These are phyloP conservation scores for Hydrolagus colliei DNA, from an alignment of 2,797 vertebrate species.

Conservation along the genomic window DNA sequence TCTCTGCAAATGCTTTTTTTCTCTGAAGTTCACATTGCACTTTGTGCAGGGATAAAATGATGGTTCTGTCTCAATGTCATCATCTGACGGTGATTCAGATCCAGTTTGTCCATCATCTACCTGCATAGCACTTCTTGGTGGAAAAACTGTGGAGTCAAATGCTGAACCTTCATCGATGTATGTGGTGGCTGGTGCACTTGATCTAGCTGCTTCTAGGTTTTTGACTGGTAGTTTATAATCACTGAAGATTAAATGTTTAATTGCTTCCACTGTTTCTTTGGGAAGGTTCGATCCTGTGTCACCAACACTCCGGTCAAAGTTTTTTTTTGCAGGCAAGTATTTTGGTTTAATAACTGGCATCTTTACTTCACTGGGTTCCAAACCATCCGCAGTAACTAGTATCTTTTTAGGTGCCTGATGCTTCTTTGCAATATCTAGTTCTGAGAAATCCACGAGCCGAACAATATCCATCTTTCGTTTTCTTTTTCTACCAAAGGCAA, in stretches of 20 bases:
- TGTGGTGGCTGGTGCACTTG: conserved; percentile 50
- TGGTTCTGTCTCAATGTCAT: conserved; percentile 69
- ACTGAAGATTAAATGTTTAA: conserved; percentile 67
- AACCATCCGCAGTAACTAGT: conserved; percentile 60
- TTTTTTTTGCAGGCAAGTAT: conserved; percentile 67
- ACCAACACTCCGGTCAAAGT: conserved; percentile 65
- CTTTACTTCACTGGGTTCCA: conserved; percentile 61
- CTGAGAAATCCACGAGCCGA: conserved; percentile 63
- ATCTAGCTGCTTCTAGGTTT: conserved; percentile 27
- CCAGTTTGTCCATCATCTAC: conserved; percentile 58
- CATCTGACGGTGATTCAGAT: conserved; percentile 62
- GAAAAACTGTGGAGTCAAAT: conserved; percentile 26
- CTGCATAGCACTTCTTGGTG: conserved; percentile 3
- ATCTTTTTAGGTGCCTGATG: conserved; percentile 60
- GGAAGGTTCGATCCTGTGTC: conserved; percentile 58
- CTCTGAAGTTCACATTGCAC: conserved; percentile 88
- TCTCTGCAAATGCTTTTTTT: conserved; percentile 84
- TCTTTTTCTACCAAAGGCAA: conserved; percentile 62
- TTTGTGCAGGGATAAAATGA: conserved; percentile 81
- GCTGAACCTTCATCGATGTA: conserved; percentile 69
- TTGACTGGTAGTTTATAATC: conserved; percentile 27
- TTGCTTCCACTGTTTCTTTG: conserved; percentile 58
- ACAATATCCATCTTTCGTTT: conserved; percentile 72
- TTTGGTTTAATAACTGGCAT: conserved; percentile 56
- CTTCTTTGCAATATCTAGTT: conserved; percentile 66